Percentiles rank a stretch among this genome's conserved stretches.
Conservation (phyloP, 2,888 invertebrate species). For the Plutella xylostella region DNA sequence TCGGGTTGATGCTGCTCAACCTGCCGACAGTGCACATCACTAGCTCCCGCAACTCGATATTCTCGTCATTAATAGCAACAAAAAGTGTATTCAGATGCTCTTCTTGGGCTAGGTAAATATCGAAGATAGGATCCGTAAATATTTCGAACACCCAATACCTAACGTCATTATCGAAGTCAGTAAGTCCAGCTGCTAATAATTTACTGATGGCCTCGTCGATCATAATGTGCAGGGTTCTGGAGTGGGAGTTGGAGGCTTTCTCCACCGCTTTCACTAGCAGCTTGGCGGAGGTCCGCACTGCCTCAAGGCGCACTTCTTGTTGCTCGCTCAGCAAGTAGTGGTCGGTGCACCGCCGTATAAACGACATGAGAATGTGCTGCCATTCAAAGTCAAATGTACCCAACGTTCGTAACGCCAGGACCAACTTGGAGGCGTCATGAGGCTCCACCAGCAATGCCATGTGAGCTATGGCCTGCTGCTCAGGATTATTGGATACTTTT, state of each 20-base stretch:
- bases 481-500: constrained; percentile 67
- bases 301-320: constrained; percentile 89
- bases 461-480: constrained; percentile 51
- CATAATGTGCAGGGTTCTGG: constrained; percentile 86
- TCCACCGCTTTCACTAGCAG: constrained; percentile 87
- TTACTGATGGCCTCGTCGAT: constrained; percentile 94
- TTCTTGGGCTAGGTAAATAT: constrained; percentile 94
- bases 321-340: constrained; percentile 91
- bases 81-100: constrained; percentile 94
- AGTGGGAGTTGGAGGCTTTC: constrained; percentile 72
- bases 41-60: constrained; percentile 93
- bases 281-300: constrained; percentile 92
- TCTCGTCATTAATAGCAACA: constrained; percentile 96
- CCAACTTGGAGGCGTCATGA: constrained; percentile 86
- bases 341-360: constrained; percentile 93
- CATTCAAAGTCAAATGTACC: constrained; percentile 94
- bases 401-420: constrained; percentile 91
- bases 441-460: constrained; percentile 63
- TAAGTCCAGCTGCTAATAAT: constrained; percentile 91
- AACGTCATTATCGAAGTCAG: constrained; percentile 95
- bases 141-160: constrained; percentile 92
- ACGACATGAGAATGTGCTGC: constrained; percentile 87
- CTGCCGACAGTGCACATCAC: constrained; percentile 93
- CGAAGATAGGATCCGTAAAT: constrained; percentile 88
- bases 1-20: constrained; percentile 94